phyloP scores from a whole-genome alignment of 2,797 vertebrate genomes.

The Macropodus opercularis region DNA sequence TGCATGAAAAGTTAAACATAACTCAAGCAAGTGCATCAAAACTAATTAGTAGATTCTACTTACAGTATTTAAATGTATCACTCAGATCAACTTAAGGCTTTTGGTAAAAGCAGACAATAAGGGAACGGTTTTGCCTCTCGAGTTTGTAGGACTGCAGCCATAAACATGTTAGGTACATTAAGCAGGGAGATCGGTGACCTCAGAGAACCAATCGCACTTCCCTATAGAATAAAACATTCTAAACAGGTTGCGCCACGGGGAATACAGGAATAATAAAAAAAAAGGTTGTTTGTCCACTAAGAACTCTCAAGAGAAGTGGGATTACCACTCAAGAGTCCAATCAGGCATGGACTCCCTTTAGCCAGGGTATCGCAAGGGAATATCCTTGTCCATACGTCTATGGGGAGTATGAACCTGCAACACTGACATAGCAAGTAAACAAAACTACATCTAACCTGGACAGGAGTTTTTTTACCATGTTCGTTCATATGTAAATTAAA shows the following conservation, averaged over 20 bases:
- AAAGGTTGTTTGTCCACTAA: conserved; percentile 69
- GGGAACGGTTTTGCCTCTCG: background rate
- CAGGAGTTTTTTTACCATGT: background rate
- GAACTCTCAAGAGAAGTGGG: conserved; percentile 36
- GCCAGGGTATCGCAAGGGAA: conserved; percentile 48
- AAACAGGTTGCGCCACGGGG: conserved; percentile 52
- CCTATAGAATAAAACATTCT: conserved; percentile 32
- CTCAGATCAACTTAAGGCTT: too few species aligned
- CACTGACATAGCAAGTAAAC: conserved; percentile 30
- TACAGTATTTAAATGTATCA: too few species aligned
- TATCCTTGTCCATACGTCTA: conserved; percentile 35
- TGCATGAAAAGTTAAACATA: too few species aligned
- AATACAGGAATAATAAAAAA: conserved; percentile 19
- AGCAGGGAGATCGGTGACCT: conserved; percentile 34
- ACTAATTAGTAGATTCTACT: too few species aligned
- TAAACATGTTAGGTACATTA: conserved; percentile 6
- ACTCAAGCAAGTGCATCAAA: too few species aligned
- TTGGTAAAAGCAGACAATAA: background rate
- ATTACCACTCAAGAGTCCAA: conserved; percentile 67
- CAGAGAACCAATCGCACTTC: conserved; percentile 44
- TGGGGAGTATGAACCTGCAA: conserved; percentile 24
- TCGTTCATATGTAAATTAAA: background rate
- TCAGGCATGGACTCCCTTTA: conserved; percentile 49
- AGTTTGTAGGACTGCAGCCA: background rate
- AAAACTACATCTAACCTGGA: background rate